Evolutionary conservation across 2,113 vertebrate species (phyloP).

Genomic region (Stigmatopora nigra): DNA sequence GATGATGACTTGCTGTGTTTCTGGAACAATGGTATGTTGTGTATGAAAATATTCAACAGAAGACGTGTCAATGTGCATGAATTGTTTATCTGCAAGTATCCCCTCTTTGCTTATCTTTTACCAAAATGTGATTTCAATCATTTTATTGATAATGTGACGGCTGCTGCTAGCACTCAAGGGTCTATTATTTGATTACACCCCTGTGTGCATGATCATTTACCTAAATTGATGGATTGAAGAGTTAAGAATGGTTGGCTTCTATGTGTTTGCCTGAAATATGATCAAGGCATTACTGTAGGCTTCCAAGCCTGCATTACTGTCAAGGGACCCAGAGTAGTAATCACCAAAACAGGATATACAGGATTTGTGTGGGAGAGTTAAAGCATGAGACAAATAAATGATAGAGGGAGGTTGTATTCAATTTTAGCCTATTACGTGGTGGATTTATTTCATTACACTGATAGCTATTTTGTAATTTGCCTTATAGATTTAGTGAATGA

Average conservation of each 20-base stretch:
- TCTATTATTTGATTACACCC: neutral
- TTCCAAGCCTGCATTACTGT: neutral
- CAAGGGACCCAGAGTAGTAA: neutral
- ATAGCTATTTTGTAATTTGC: neutral
- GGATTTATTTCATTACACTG: neutral
- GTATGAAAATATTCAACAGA: neutral
- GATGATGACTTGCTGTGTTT: neutral
- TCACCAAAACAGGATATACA: constrained; percentile 20
- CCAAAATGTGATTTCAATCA: neutral
- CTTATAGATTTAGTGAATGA: neutral
- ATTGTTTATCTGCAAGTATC: neutral
- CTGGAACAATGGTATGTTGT: constrained; percentile 9
- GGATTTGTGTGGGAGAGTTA: constrained; percentile 6
- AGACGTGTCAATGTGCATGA: neutral
- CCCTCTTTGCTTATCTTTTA: neutral
- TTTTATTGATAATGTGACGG: neutral
- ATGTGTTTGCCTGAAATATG: neutral
- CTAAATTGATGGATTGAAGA: neutral
- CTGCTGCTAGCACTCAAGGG: neutral
- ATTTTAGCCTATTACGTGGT: too few relatives aligned
- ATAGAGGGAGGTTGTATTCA: neutral
- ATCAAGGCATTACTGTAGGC: neutral
- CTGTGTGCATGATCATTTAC: neutral
- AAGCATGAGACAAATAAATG: constrained; percentile 2
- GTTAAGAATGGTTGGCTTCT: neutral